Evolutionary conservation across 2,888 invertebrate genomes (phyloP).

Genomic region (Synanthedon tipuliformis): DNA sequence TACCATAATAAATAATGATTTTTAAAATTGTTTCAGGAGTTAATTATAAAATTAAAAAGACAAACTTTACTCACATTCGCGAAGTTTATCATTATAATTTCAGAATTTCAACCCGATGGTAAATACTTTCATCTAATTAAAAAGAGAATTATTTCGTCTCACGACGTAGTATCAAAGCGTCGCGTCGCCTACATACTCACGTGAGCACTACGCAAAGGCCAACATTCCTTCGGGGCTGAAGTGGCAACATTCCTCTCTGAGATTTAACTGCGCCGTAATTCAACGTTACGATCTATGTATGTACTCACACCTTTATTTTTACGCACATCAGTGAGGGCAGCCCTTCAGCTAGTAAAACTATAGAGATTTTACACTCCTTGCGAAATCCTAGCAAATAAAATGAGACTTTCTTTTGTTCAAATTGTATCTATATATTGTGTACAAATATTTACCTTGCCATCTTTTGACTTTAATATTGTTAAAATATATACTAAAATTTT

Average conservation of each 20-base stretch:
- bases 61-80: too few species aligned
- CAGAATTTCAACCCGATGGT: too few species aligned
- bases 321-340: neutral
- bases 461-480: too few species aligned
- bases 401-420: neutral
- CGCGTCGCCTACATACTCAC: neutral
- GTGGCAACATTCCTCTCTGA: constrained; percentile 18
- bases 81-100: too few species aligned
- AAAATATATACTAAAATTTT: too few species aligned
- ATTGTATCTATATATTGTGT: too few species aligned
- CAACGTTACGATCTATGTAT: constrained; percentile 15
- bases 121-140: neutral
- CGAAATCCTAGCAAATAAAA: neutral
- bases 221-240: constrained; percentile 19
- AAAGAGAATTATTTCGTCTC: neutral
- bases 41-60: too few species aligned
- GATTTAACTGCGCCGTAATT: constrained; percentile 27
- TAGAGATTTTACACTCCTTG: neutral
- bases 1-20: too few species aligned
- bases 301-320: constrained; percentile 8
- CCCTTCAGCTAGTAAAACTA: neutral
- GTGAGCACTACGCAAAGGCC: constrained; percentile 13
- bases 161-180: neutral
- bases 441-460: too few species aligned
- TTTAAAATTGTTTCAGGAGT: too few species aligned